phyloP scores from a whole-genome alignment of 1,140 invertebrate species.

The Platyscapa corneri region DNA sequence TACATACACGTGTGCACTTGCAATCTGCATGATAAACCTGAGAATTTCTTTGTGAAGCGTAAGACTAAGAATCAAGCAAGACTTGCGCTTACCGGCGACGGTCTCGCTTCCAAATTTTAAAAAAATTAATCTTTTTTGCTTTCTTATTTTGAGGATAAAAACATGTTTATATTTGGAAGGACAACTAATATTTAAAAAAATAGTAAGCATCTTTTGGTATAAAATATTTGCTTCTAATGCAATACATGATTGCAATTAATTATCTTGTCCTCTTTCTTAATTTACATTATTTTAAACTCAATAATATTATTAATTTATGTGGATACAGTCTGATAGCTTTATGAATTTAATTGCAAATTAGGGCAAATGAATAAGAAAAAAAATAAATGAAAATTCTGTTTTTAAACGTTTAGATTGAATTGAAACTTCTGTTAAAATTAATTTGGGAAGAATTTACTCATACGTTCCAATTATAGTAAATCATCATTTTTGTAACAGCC shows the following conservation, averaged over 20 bases:
- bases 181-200: background rate
- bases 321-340: too few relatives aligned
- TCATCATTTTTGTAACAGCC: too few relatives aligned
- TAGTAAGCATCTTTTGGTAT: background rate
- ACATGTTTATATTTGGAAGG: background rate
- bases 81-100: background rate
- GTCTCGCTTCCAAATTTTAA: background rate
- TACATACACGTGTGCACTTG: background rate
- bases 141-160: background rate
- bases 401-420: background rate
- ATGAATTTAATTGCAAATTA: background rate
- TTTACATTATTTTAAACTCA: too few relatives aligned
- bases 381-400: background rate
- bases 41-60: background rate
- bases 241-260: background rate
- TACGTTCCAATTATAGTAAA: too few relatives aligned
- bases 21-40: background rate
- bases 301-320: background rate
- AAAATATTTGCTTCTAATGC: background rate
- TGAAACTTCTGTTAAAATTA: too few relatives aligned
- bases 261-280: background rate
- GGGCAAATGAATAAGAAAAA: background rate
- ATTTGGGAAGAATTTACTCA: too few relatives aligned
- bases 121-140: background rate
- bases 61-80: background rate